A percentile compares a stretch with the other conserved stretches of the same genome.
These are phyloP conservation scores for Drosophila rufa DNA, from an alignment of 1,140 invertebrate genomes.

Conservation along the genomic window DNA sequence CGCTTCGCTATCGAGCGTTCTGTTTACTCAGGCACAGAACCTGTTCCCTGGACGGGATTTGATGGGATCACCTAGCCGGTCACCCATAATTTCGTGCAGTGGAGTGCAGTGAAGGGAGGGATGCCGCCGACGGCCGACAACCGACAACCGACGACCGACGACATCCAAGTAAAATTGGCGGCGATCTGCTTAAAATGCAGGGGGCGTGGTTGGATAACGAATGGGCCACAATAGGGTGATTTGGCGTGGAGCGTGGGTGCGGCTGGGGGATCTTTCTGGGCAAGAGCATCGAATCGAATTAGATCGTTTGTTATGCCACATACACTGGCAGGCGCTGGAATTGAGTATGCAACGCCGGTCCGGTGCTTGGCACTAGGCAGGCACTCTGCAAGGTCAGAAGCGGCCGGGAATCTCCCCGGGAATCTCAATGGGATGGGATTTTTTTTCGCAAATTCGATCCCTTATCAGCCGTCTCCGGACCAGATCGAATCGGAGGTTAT, in stretches of 20 bases:
- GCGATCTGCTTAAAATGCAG: slow-evolving; percentile 44
- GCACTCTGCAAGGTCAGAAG: slow-evolving; percentile 32
- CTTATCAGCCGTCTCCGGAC: slow-evolving; percentile 22
- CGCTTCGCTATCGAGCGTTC: slow-evolving; percentile 18
- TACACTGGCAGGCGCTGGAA: neutral
- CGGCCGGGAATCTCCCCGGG: slow-evolving; percentile 32
- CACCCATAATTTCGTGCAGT: slow-evolving; percentile 6
- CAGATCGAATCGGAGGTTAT: slow-evolving; percentile 6
- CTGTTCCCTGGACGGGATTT: slow-evolving; percentile 25
- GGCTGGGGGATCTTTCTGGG: slow-evolving; percentile 26
- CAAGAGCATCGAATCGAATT: slow-evolving; percentile 15
- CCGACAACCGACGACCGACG: too few species aligned
- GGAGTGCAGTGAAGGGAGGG: neutral
- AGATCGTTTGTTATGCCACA: slow-evolving; percentile 22
- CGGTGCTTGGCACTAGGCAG: neutral
- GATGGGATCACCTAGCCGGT: slow-evolving; percentile 30
- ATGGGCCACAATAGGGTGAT: slow-evolving; percentile 21
- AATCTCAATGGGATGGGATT: slow-evolving; percentile 16
- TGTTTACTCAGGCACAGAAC: slow-evolving; percentile 19
- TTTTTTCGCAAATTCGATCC: neutral
- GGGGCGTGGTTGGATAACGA: slow-evolving; percentile 37
- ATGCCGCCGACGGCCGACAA: neutral
- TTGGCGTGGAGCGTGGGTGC: slow-evolving; percentile 11
- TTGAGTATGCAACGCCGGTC: slow-evolving; percentile 9
- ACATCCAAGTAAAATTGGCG: slow-evolving; percentile 27